phyloP scores from a whole-genome alignment of 2,797 vertebrate species.

The Bradypodion ventrale region DNA sequence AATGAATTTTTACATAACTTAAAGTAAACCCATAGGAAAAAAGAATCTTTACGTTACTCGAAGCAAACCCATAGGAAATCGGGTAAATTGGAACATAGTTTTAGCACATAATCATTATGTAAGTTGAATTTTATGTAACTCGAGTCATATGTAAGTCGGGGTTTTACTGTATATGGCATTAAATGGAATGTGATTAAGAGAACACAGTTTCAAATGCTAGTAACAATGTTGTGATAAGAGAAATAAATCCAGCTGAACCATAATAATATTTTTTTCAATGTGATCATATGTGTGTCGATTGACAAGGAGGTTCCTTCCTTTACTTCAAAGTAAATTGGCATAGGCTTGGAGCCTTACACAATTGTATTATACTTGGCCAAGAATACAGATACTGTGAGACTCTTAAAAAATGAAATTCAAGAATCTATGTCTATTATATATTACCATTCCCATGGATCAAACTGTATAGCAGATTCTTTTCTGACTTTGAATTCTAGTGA shows the following conservation, averaged over 20 bases:
- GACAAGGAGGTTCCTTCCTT: neutral
- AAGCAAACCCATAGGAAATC: too few species aligned
- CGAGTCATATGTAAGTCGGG: too few species aligned
- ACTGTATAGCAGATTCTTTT: neutral
- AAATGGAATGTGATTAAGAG: too few species aligned
- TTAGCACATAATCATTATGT: too few species aligned
- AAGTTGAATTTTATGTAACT: too few species aligned
- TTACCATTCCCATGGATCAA: neutral
- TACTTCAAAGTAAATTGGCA: too few species aligned
- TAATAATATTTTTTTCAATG: neutral
- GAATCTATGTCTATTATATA: neutral
- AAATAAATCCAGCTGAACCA: neutral
- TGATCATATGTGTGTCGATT: neutral
- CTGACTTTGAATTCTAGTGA: slow-evolving; percentile 32
- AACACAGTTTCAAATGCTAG: neutral
- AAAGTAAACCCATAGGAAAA: too few species aligned
- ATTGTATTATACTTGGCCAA: neutral
- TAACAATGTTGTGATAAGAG: neutral
- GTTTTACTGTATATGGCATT: neutral
- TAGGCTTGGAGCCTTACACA: neutral
- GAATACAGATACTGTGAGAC: neutral
- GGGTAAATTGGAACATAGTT: too few species aligned
- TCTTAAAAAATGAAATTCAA: neutral
- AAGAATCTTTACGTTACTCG: too few species aligned
- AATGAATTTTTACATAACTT: too few species aligned